Conservation (phyloP, 2,888 invertebrate species). For the Polydrusus pterygomalis region DNA sequence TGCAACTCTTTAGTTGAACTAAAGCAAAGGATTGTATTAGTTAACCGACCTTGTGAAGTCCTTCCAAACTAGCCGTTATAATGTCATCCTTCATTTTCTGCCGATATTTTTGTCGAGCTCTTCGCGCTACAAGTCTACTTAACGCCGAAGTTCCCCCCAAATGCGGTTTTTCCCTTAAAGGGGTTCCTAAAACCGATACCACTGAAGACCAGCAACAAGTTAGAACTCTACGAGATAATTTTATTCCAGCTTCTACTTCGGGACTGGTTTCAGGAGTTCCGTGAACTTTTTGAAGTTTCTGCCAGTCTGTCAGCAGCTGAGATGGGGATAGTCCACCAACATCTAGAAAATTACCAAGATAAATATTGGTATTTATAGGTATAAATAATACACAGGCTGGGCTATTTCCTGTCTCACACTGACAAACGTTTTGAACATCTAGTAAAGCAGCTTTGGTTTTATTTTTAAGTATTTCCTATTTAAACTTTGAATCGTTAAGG, state of each 20-base stretch:
- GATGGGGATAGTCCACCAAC: conserved; percentile 88
- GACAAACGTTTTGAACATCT: no score
- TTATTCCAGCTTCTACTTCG: conserved; percentile 86
- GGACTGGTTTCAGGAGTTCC: conserved; percentile 80
- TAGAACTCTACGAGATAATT: conserved; percentile 84
- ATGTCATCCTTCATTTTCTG: conserved; percentile 83
- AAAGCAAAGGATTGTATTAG: no score
- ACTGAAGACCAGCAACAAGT: conserved; percentile 95
- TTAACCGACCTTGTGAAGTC: conserved; percentile 80
- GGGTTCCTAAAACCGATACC: conserved; percentile 89
- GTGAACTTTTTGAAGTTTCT: conserved; percentile 85
- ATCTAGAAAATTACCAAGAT: conserved; percentile 74
- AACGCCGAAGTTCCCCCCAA: conserved; percentile 70
- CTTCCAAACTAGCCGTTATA: conserved; percentile 90
- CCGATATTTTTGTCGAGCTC: conserved; percentile 73
- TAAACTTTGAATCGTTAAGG: no score
- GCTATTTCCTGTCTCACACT: no score
- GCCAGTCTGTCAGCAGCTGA: conserved; percentile 91
- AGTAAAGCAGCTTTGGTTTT: no score
- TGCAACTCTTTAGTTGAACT: no score
- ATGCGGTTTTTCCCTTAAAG: conserved; percentile 72
- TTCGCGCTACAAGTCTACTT: conserved; percentile 77
- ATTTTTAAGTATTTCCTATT: no score
- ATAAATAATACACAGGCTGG: not conserved
- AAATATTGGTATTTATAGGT: not conserved